phyloP scores from a whole-genome alignment of 2,113 vertebrate species.

The Clupea harengus region DNA sequence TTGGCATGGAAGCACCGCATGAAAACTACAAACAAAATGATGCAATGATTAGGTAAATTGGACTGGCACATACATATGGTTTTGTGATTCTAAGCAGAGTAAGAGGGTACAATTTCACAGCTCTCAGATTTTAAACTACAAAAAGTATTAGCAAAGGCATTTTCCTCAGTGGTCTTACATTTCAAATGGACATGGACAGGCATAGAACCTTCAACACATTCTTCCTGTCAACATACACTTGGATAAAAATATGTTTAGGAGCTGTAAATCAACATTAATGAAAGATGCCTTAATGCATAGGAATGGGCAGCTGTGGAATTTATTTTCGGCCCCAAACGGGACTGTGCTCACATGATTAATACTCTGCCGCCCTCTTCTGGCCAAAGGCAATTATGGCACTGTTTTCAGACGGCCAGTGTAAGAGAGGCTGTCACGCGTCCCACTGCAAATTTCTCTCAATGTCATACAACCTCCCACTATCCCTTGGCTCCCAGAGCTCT shows the following conservation, averaged over 20 bases:
- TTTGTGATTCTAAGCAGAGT: no score
- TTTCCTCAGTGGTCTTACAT: not conserved
- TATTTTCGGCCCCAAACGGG: not conserved
- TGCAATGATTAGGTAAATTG: not conserved
- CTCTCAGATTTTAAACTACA: not conserved
- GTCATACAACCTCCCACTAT: slow-evolving; percentile 38
- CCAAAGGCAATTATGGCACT: slow-evolving; percentile 40
- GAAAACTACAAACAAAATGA: not conserved
- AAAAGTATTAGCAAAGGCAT: not conserved
- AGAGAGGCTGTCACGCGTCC: slow-evolving; percentile 36
- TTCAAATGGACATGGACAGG: not conserved
- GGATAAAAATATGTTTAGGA: not conserved
- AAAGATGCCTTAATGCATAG: not conserved
- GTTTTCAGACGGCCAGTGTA: slow-evolving; percentile 23
- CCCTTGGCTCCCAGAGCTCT: not conserved
- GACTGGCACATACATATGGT: not conserved
- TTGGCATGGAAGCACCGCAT: not conserved
- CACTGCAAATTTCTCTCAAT: slow-evolving; percentile 47
- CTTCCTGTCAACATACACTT: not conserved
- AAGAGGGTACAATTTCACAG: not conserved
- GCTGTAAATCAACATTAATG: not conserved
- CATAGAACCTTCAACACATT: not conserved
- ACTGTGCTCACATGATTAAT: slow-evolving; percentile 36
- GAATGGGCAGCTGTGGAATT: not conserved
- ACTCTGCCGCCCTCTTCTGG: slow-evolving; percentile 61